Percentiles rank a stretch among this genome's conserved stretches.
phyloP scores from a whole-genome alignment of 2,888 invertebrate genomes.

The Julus scanicus region DNA sequence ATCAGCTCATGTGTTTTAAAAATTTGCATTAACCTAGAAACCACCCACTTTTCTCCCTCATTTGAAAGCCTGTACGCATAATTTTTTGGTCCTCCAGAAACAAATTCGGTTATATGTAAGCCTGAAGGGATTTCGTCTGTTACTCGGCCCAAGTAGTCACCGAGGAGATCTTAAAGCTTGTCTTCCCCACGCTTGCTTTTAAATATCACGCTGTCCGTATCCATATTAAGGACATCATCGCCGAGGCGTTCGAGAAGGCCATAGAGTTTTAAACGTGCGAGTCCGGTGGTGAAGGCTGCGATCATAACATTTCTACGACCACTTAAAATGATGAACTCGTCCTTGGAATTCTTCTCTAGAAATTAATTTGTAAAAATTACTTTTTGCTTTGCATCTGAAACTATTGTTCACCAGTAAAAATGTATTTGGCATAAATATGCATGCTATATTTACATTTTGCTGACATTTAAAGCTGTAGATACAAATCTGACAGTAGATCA shows the following conservation, averaged over 20 bases:
- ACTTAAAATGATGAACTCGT: too few relatives aligned
- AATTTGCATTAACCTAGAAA: conserved; percentile 61
- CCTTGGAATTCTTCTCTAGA: too few relatives aligned
- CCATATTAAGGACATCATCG: conserved; percentile 63
- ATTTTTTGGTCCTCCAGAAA: conserved; percentile 64
- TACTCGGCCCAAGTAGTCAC: conserved; percentile 64
- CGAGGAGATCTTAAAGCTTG: conserved; percentile 60
- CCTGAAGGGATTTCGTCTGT: conserved; percentile 63
- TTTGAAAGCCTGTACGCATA: conserved; percentile 62
- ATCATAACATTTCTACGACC: conserved; percentile 63
- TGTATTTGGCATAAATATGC: too few relatives aligned
- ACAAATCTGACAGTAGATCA: too few relatives aligned
- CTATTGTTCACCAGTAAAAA: too few relatives aligned
- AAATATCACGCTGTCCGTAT: conserved; percentile 65
- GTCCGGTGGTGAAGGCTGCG: conserved; percentile 64
- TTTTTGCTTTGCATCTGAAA: too few relatives aligned
- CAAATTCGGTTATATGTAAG: conserved; percentile 57
- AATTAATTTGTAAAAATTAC: too few relatives aligned
- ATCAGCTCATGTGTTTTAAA: conserved; percentile 58
- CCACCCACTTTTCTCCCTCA: conserved; percentile 60
- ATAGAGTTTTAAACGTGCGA: conserved; percentile 64
- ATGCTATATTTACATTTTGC: too few relatives aligned
- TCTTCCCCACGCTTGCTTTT: conserved; percentile 58
- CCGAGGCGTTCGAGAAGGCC: conserved; percentile 62
- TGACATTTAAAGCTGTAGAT: too few relatives aligned